Percentiles rank a stretch among this genome's conserved stretches.
Evolutionary conservation across 2,888 invertebrate genomes (phyloP).

Genomic region (Brachyptera putata): DNA sequence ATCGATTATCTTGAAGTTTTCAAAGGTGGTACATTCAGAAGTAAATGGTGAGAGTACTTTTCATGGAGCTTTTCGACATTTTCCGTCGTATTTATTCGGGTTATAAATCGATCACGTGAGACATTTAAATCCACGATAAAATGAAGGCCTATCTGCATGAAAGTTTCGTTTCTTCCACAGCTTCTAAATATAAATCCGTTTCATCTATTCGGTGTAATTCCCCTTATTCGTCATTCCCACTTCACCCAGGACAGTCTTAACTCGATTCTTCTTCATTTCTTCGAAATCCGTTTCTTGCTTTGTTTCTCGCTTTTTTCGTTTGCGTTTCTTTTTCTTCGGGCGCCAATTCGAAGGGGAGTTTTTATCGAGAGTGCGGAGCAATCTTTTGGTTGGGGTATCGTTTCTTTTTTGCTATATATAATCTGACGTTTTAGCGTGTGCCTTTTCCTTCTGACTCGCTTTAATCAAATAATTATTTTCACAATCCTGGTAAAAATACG

Average conservation of each 20-base stretch:
- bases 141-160: neutral
- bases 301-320: neutral
- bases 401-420: neutral
- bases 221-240: slow-evolving; percentile 20
- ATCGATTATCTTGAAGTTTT: neutral
- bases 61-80: neutral
- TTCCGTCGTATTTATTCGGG: slow-evolving; percentile 4
- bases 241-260: slow-evolving; percentile 5
- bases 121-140: slow-evolving; percentile 13
- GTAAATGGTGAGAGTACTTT: slow-evolving; percentile 5
- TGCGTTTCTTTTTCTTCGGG: slow-evolving; percentile 6
- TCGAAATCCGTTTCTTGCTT: neutral
- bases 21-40: slow-evolving; percentile 5
- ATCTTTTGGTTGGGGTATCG: neutral
- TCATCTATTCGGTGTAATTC: slow-evolving; percentile 16
- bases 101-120: slow-evolving; percentile 16
- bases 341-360: slow-evolving; percentile 2
- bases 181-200: slow-evolving; percentile 7
- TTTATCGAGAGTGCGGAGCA: neutral
- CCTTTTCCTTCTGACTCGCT: neutral
- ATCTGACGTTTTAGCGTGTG: neutral
- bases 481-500: too few relatives aligned
- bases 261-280: slow-evolving; percentile 13
- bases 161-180: neutral
- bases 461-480: slow-evolving; percentile 19